Evolutionary conservation across 1,140 invertebrate species (phyloP).

Genomic region (Nephila pilipes): DNA sequence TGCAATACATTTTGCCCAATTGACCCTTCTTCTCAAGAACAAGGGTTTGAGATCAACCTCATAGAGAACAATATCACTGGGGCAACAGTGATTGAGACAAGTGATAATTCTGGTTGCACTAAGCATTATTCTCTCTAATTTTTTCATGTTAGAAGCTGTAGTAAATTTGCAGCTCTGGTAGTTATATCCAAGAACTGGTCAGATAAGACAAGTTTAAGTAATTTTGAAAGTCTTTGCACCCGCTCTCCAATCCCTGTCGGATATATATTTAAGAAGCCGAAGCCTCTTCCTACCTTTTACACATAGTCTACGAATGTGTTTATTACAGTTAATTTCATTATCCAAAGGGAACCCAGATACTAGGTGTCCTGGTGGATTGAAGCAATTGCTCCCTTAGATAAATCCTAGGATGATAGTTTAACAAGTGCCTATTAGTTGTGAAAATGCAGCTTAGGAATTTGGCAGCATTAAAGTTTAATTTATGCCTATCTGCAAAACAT

Average conservation of each 20-base stretch:
- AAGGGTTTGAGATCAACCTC: no score
- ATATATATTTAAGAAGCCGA: constrained; percentile 37
- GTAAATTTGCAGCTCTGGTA: no score
- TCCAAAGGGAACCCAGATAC: no score
- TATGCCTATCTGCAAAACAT: constrained; percentile 27
- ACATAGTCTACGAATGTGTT: not conserved
- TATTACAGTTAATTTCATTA: no score
- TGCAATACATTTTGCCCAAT: not conserved
- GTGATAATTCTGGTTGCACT: constrained; percentile 57
- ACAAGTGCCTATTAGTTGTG: constrained; percentile 21
- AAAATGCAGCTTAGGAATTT: constrained; percentile 42
- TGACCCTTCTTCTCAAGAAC: no score
- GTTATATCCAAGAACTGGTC: no score
- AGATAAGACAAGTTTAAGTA: constrained; percentile 21
- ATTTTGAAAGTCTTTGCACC: constrained; percentile 32
- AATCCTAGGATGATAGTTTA: constrained; percentile 23
- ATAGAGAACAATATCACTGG: no score
- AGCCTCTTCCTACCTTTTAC: constrained; percentile 35
- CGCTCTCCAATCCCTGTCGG: no score
- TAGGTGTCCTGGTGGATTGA: no score
- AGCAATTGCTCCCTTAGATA: not conserved
- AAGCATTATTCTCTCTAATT: constrained; percentile 3
- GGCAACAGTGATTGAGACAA: no score
- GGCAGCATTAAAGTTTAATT: constrained; percentile 16
- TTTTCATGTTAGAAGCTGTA: constrained; percentile 16